Conservation (phyloP, 2,888 invertebrate species). For the Drosophila tripunctata region DNA sequence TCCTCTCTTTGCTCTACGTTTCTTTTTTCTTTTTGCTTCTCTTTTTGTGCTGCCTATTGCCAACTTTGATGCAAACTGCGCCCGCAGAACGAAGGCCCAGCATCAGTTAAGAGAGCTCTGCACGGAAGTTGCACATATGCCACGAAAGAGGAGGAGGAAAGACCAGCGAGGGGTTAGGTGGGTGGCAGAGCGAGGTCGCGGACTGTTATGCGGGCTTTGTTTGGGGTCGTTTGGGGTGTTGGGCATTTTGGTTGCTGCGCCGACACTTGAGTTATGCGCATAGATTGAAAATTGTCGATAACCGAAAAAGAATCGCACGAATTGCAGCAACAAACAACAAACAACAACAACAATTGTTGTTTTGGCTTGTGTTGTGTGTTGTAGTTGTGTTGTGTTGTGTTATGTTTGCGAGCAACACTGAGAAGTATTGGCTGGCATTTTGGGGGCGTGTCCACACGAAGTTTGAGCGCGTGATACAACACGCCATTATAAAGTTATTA, state of each 20-base stretch:
- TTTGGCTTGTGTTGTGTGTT: slow-evolving; percentile 26
- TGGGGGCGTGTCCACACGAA: slow-evolving; percentile 69
- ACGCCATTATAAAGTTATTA: slow-evolving; percentile 82
- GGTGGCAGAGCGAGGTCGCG: slow-evolving; percentile 19
- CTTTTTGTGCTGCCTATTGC: slow-evolving; percentile 65
- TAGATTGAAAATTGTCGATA: slow-evolving; percentile 80
- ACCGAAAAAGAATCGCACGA: slow-evolving; percentile 77
- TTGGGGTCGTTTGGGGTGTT: slow-evolving; percentile 54
- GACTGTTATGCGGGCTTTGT: slow-evolving; percentile 64
- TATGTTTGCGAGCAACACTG: not conserved
- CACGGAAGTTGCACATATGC: slow-evolving; percentile 80
- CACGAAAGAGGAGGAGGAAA: slow-evolving; percentile 14
- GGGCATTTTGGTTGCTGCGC: slow-evolving; percentile 46
- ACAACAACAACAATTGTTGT: slow-evolving; percentile 44
- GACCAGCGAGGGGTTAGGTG: not conserved
- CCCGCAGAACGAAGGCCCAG: slow-evolving; percentile 59
- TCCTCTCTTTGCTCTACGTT: slow-evolving; percentile 12
- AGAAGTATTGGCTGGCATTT: slow-evolving; percentile 28
- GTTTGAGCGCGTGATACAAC: slow-evolving; percentile 71
- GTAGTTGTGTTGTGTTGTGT: slow-evolving; percentile 11
- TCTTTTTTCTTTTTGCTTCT: slow-evolving; percentile 17
- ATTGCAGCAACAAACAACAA: slow-evolving; percentile 54
- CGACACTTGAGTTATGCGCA: slow-evolving; percentile 75
- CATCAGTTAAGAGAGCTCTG: slow-evolving; percentile 76
- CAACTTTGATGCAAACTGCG: slow-evolving; percentile 72